A percentile compares a stretch with the other conserved stretches of the same genome.
Evolutionary conservation across 2,797 vertebrate species (phyloP).

Genomic region (Peromyscus nudipes): DNA sequence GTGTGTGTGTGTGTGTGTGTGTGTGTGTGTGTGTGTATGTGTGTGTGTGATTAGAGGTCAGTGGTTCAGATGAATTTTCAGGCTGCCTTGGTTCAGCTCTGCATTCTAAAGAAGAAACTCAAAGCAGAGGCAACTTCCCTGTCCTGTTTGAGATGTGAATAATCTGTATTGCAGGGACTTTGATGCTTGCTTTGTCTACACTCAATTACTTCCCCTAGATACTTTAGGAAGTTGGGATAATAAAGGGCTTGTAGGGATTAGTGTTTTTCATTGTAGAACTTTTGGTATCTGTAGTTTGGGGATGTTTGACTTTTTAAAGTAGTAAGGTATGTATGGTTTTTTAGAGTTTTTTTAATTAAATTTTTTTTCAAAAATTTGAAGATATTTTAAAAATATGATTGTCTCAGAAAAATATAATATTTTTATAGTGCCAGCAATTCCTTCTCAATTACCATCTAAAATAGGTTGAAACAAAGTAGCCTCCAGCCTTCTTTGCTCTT

Average conservation of each 20-base stretch:
- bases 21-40: too few species aligned
- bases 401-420: not conserved
- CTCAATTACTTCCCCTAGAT: not conserved
- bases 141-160: not conserved
- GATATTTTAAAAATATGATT: slow-evolving; percentile 10
- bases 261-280: not conserved
- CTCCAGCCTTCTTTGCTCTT: not conserved
- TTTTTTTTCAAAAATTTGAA: slow-evolving; percentile 21
- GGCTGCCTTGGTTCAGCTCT: not conserved
- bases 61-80: not conserved
- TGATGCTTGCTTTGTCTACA: not conserved
- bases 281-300: not conserved
- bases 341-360: not conserved
- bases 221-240: not conserved
- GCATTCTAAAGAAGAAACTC: not conserved
- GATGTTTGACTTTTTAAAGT: not conserved
- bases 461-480: not conserved
- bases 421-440: not conserved
- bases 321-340: not conserved
- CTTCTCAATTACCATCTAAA: not conserved
- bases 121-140: not conserved
- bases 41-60: not conserved
- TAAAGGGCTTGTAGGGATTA: not conserved
- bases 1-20: slow-evolving; percentile 83
- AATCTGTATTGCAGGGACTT: not conserved